Base-by-base conservation (phyloP, 1,140 invertebrate genomes). In the Apocrypta bakeri region DNA sequence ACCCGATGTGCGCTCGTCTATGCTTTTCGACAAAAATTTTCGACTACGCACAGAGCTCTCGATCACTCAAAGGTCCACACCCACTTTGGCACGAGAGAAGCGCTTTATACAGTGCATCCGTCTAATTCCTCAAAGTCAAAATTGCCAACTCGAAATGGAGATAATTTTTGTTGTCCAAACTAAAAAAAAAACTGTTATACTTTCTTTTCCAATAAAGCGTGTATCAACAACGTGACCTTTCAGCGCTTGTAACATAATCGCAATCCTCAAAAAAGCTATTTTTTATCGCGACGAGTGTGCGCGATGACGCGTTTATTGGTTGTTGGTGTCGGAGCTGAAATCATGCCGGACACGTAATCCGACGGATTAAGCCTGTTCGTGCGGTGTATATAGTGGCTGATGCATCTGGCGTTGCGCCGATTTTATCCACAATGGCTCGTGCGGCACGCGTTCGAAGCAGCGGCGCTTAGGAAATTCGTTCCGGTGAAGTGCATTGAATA, bases 301-400 rank as follows among this genome's bases (percentile, higher is more conserved):
- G 61, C 27, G 72, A 69, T 61, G 73, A 82, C 27, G 73, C 61
- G 80, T 82, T 82, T 76, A 82, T 82, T 64, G 42, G 9, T 25
- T 8, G n/a, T 8, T 21, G 7, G 17, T 24, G 76, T 33, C 24
- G 17, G 69, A 25, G 66, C 68, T 64, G 9, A 77, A 88, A 87
- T 88, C 87, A 88, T 87, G 87, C 85, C 84, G 27, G 29, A 76
- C 11, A 72, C 85, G 88, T 90, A 90, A 90, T 90, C 89, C 86
- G 24, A 11, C 31, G 87, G 90, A 90, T 90, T 90, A 90, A 82
- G 72, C n/a, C 73, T 86, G 69, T 66, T 29, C 81, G 72, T 37
- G 33, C 81, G 84, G 66, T 63, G 66, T 83, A 68, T 37, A 61
- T 14, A n/a, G 56, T n/a, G 78, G 74, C 68, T 87, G 88, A 89